phyloP scores from a whole-genome alignment of 2,888 invertebrate species.

The Phengaris alcon region DNA sequence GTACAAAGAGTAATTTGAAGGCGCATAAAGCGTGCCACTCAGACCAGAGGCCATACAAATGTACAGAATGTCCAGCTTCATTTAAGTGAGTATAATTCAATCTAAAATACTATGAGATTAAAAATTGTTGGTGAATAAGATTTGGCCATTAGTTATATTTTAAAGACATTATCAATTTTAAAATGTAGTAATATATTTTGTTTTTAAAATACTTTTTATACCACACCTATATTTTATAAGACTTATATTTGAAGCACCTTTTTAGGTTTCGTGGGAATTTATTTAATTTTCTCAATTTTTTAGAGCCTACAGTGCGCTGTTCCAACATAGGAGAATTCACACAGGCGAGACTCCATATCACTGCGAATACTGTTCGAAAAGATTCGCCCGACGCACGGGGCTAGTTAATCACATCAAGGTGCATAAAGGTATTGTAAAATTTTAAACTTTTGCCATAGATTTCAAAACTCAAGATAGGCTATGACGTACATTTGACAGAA shows the following conservation, averaged over 20 bases:
- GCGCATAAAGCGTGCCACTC: conserved; percentile 71
- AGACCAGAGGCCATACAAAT: conserved; percentile 59
- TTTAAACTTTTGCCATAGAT: no score
- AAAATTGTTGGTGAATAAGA: no score
- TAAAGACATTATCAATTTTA: no score
- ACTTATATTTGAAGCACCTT: no score
- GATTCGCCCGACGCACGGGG: conserved; percentile 62
- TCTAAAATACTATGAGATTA: no score
- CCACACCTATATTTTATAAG: no score
- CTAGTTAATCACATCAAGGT: conserved; percentile 67
- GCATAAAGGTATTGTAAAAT: conserved; percentile 56
- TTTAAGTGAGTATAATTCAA: conserved; percentile 52
- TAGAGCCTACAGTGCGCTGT: conserved; percentile 71
- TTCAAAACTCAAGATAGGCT: no score
- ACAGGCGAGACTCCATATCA: conserved; percentile 68
- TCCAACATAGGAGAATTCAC: conserved; percentile 65
- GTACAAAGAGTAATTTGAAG: conserved; percentile 67
- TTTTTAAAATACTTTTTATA: no score
- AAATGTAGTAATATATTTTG: no score
- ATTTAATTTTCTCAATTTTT: conserved; percentile 12
- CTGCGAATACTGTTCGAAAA: conserved; percentile 70
- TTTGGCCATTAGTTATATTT: no score
- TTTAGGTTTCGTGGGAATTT: no score
- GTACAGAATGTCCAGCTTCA: conserved; percentile 59
- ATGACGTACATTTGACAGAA: no score